Base-by-base conservation (phyloP, 2,113 vertebrate species). In the Meriones unguiculatus region DNA sequence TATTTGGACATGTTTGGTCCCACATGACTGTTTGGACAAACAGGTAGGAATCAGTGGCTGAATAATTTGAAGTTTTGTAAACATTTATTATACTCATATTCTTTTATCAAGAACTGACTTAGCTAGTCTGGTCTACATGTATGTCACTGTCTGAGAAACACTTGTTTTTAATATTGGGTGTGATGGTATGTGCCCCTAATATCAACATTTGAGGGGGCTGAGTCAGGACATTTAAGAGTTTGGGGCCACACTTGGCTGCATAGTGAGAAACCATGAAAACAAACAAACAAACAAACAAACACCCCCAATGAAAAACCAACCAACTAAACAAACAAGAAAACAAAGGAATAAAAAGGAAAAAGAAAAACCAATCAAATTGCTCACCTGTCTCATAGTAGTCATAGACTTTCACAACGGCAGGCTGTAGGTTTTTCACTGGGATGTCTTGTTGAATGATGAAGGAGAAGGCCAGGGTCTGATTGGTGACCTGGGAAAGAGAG, bases 331-430 rank as follows among this genome's bases (percentile, higher is more conserved):
- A 35, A 1, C 2, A 32, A 41, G 25, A 30, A 4, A 10, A 80
- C 32, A 8, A 15, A 46, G 5, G 46, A 46, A 46, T 46, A 46
- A 46, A 46, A 46, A 46, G 5, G 46, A 46, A 80, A 20, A 7
- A 54, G 4, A 12, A 35, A 81, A 22, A 20, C 11, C 25, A 81
- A n/a, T 46, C 70, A 77, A 52, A 15, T 52, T 41, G 64, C 93
- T 97, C 98, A 99, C 98, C 98, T 97, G 98, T 96, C 89, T 99
- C 97, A 94, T 99, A 99, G 96, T 99, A 99, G 98, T 99, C 98
- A 9, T 99, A 99, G 94, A 99, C 93, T 96, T 97, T 91, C 90
- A 99, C 96, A 64, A 98, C 91, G 7, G 98, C 99, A 84, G 98
- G 98, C 75, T 98, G 99, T 86, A 99, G 97, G 67, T 98, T 98